A percentile compares a stretch with the other conserved stretches of the same genome.
These are phyloP conservation scores for Pangasius sanitwongsei DNA, from an alignment of 2,797 vertebrate genomes.

Conservation along the genomic window DNA sequence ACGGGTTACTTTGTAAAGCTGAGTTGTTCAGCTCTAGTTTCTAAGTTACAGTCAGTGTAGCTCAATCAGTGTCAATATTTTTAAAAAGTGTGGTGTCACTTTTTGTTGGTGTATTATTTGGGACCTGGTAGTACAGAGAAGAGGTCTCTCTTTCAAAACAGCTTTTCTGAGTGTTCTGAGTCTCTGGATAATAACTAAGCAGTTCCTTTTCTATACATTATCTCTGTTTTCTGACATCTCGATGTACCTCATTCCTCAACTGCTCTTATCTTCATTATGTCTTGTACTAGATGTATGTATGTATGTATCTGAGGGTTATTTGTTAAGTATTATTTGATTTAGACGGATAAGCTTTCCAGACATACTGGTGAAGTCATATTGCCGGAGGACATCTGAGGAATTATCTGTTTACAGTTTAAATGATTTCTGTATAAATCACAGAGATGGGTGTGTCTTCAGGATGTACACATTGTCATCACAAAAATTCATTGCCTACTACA, in stretches of 20 bases:
- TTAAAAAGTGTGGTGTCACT: not conserved
- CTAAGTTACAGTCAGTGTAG: not conserved
- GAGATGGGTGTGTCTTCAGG: not conserved
- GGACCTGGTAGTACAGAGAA: not conserved
- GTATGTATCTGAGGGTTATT: not conserved
- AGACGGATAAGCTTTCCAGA: not conserved
- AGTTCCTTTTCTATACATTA: not conserved
- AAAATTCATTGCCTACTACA: not conserved
- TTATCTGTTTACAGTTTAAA: not conserved
- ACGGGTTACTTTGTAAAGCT: not conserved
- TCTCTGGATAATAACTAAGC: not conserved
- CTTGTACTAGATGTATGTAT: not conserved
- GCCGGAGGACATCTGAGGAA: not conserved
- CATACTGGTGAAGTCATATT: not conserved
- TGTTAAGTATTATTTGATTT: not conserved
- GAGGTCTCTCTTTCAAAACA: not conserved
- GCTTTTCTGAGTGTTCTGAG: too few relatives aligned
- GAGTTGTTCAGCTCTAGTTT: not conserved
- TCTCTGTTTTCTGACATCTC: not conserved
- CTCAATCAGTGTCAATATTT: not conserved
- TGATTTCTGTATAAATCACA: slow-evolving; percentile 8
- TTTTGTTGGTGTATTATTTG: not conserved
- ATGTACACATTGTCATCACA: not conserved
- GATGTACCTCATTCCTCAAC: not conserved
- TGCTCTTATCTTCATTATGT: not conserved